A percentile compares a stretch with the other conserved stretches of the same genome.
These are phyloP conservation scores for Lithosia quadra DNA, from an alignment of 2,888 invertebrate genomes.

Conservation along the genomic window DNA sequence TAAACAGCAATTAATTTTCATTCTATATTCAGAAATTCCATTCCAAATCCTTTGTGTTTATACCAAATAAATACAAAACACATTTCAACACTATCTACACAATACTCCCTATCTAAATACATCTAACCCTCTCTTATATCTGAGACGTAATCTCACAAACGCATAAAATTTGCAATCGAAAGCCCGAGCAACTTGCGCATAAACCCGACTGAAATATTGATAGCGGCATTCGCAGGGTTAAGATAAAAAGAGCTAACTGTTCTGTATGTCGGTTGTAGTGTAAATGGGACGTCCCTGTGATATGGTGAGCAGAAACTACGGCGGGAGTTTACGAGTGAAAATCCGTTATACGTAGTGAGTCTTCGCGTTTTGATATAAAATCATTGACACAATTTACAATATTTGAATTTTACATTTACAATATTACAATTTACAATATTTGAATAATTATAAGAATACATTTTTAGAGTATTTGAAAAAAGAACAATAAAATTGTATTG, in stretches of 20 bases:
- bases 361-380: no score
- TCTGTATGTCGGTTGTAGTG: conserved; percentile 6
- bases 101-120: conserved; percentile 23
- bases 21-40: neutral
- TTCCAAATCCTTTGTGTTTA: neutral
- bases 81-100: conserved; percentile 13
- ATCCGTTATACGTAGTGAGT: no score
- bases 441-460: no score
- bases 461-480: no score
- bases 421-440: no score
- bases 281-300: neutral
- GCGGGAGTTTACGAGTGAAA: no score
- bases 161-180: conserved; percentile 47
- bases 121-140: conserved; percentile 26
- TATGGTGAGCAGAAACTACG: neutral
- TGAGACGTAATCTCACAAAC: conserved; percentile 30
- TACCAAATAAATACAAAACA: conserved; percentile 14
- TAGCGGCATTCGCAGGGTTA: conserved; percentile 20
- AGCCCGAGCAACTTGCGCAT: conserved; percentile 24
- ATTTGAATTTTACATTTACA: no score
- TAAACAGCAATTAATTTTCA: neutral
- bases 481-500: no score
- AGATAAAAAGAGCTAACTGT: conserved; percentile 22
- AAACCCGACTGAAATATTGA: conserved; percentile 42
- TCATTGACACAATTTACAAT: no score